Percentiles rank a stretch among this genome's conserved stretches.
phyloP scores from a whole-genome alignment of 2,888 invertebrate genomes.

The Zeuzera pyrina region DNA sequence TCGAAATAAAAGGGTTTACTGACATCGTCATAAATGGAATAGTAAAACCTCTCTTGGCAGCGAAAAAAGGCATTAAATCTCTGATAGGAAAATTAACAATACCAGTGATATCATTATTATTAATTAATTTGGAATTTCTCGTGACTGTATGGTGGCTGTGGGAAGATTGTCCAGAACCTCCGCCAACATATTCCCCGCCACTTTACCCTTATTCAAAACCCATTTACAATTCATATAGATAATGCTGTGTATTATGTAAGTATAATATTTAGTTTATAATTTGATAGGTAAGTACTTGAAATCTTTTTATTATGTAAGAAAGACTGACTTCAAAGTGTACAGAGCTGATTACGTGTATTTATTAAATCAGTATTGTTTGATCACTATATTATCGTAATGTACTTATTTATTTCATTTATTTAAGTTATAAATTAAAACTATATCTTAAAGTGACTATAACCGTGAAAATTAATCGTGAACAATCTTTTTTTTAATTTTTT shows the following conservation, averaged over 20 bases:
- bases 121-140: constrained; percentile 57
- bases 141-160: constrained; percentile 64
- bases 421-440: too few species aligned
- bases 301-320: too few species aligned
- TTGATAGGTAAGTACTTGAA: too few species aligned
- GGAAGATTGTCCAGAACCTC: constrained; percentile 48
- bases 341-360: too few species aligned
- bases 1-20: constrained; percentile 42
- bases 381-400: too few species aligned
- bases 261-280: too few species aligned
- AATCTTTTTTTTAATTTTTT: too few species aligned
- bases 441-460: too few species aligned
- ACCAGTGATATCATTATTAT: constrained; percentile 48
- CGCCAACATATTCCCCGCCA: constrained; percentile 5
- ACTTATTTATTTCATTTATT: too few species aligned
- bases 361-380: too few species aligned
- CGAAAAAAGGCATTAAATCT: constrained; percentile 50
- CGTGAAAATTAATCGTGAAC: too few species aligned
- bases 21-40: constrained; percentile 50
- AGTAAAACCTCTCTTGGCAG: constrained; percentile 42
- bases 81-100: constrained; percentile 53
- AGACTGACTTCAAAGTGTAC: too few species aligned
- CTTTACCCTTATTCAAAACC: constrained; percentile 26
- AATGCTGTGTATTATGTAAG: constrained; percentile 11
- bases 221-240: constrained; percentile 30